Conservation (phyloP, 1,140 invertebrate species). For the Copidosoma floridanum region DNA sequence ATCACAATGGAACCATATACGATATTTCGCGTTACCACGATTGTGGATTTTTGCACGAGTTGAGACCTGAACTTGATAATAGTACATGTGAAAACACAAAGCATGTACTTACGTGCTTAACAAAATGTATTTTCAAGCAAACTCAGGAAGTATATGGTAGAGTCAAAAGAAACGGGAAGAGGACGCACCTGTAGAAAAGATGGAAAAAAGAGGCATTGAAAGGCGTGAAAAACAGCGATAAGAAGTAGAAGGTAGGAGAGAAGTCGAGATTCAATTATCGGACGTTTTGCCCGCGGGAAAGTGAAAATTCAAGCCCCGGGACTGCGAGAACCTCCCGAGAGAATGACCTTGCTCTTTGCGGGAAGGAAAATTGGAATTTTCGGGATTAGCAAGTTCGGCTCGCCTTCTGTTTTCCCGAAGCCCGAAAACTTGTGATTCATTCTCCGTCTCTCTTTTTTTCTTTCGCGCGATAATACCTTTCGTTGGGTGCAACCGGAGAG, state of each 20-base stretch:
- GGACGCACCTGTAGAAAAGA: too few relatives aligned
- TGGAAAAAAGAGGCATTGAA: background rate
- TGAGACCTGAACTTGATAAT: too few relatives aligned
- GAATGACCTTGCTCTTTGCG: background rate
- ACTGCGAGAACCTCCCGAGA: too few relatives aligned
- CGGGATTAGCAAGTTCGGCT: background rate
- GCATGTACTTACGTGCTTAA: too few relatives aligned
- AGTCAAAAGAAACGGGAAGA: too few relatives aligned
- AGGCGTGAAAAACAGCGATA: conserved; percentile 19
- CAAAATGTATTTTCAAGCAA: too few relatives aligned
- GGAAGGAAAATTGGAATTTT: background rate
- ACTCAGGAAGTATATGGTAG: background rate
- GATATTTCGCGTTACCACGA: too few relatives aligned
- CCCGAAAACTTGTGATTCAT: background rate
- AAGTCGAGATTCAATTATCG: conserved; percentile 26
- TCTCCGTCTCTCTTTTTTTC: background rate
- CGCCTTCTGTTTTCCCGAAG: background rate
- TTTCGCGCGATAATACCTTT: too few relatives aligned
- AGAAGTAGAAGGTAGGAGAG: conserved; percentile 5
- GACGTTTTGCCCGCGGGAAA: conserved; percentile 10
- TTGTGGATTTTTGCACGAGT: too few relatives aligned
- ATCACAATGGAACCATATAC: too few relatives aligned
- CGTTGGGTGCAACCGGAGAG: too few relatives aligned
- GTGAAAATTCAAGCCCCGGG: conserved; percentile 12
- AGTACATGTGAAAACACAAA: too few relatives aligned